Evolutionary conservation across 2,888 invertebrate genomes (phyloP).

Genomic region (Drosophila anomelani): DNA sequence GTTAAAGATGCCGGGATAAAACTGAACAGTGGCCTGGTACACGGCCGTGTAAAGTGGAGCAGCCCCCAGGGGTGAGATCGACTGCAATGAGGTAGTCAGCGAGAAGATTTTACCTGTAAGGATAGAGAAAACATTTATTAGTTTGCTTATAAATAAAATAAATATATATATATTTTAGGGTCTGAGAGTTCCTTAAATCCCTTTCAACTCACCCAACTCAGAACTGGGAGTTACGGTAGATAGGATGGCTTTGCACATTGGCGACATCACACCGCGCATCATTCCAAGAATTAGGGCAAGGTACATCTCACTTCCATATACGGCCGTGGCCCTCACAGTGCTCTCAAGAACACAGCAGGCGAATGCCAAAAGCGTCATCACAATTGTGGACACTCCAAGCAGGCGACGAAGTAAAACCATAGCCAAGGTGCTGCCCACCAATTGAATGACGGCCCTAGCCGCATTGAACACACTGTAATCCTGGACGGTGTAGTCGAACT

Average conservation of each 20-base stretch:
- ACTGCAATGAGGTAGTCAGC: slow-evolving; percentile 88
- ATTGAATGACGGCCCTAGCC: slow-evolving; percentile 85
- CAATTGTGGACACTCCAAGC: slow-evolving; percentile 79
- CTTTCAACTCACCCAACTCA: slow-evolving; percentile 83
- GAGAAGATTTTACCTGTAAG: slow-evolving; percentile 88
- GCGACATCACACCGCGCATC: slow-evolving; percentile 81
- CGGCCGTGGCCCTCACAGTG: slow-evolving; percentile 82
- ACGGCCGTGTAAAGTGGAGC: slow-evolving; percentile 88
- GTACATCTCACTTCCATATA: slow-evolving; percentile 81
- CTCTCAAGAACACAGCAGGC: slow-evolving; percentile 82
- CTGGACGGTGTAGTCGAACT: slow-evolving; percentile 83
- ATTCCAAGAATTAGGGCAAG: slow-evolving; percentile 79
- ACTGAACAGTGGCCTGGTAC: slow-evolving; percentile 85
- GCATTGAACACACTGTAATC: slow-evolving; percentile 84
- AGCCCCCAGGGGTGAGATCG: slow-evolving; percentile 87
- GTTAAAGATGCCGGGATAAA: slow-evolving; percentile 87
- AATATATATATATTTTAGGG: background rate
- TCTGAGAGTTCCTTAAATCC: background rate
- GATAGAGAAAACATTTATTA: background rate
- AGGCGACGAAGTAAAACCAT: slow-evolving; percentile 86
- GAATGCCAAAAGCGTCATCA: slow-evolving; percentile 79
- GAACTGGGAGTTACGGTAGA: slow-evolving; percentile 81
- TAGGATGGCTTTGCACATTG: slow-evolving; percentile 83
- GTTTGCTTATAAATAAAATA: too few species aligned
- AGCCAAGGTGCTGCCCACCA: slow-evolving; percentile 87